phyloP scores from a whole-genome alignment of 2,113 vertebrate genomes.

The Embiotoca jacksoni region DNA sequence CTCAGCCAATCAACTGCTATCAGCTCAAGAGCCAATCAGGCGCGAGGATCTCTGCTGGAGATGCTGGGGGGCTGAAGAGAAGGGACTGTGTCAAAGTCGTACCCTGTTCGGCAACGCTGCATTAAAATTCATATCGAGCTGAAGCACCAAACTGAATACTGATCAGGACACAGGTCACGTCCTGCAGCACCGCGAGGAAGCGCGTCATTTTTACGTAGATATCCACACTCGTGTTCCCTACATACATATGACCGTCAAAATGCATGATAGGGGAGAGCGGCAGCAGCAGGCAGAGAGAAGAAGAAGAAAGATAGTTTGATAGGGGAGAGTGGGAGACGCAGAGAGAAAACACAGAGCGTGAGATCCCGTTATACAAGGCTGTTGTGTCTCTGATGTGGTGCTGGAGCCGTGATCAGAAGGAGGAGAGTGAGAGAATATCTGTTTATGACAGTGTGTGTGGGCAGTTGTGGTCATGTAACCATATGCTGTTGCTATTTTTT shows the following conservation, averaged over 20 bases:
- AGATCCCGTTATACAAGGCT: slow-evolving; percentile 69
- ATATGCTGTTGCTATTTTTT: slow-evolving; percentile 66
- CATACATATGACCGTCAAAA: slow-evolving; percentile 31
- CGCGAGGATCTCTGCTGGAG: slow-evolving; percentile 36
- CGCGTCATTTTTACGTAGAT: neutral
- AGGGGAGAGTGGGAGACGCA: slow-evolving; percentile 51
- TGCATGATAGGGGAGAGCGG: slow-evolving; percentile 13
- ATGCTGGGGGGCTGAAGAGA: slow-evolving; percentile 46
- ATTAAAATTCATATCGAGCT: slow-evolving; percentile 68
- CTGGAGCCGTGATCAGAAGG: slow-evolving; percentile 60
- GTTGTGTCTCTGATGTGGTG: slow-evolving; percentile 73
- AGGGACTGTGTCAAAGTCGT: slow-evolving; percentile 70
- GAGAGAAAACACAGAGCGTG: slow-evolving; percentile 49
- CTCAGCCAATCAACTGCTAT: slow-evolving; percentile 45
- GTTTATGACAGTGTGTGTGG: slow-evolving; percentile 72
- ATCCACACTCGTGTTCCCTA: neutral
- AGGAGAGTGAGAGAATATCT: slow-evolving; percentile 61
- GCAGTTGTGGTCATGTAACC: slow-evolving; percentile 70
- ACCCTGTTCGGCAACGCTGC: slow-evolving; percentile 60
- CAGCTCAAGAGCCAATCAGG: slow-evolving; percentile 52
- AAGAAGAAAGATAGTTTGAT: slow-evolving; percentile 37
- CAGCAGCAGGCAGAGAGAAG: neutral
- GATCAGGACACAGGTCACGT: slow-evolving; percentile 44
- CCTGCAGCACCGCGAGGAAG: slow-evolving; percentile 43
- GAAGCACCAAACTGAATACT: slow-evolving; percentile 63